Evolutionary conservation across 2,113 vertebrate genomes (phyloP).

Genomic region (Catharus bicknelli): DNA sequence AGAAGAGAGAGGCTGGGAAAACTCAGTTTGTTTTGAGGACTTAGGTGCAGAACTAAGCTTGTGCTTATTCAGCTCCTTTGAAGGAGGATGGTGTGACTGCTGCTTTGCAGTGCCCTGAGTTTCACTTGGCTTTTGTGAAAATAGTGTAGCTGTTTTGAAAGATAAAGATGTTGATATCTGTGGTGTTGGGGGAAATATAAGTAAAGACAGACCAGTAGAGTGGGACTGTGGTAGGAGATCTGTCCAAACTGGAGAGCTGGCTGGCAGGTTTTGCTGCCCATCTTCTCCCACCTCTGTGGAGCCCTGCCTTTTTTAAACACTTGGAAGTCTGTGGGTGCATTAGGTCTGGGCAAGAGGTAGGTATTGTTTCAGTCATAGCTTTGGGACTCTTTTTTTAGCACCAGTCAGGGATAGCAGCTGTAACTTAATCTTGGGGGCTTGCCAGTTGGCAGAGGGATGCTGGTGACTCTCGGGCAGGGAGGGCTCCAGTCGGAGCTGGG

Average conservation of each 20-base stretch:
- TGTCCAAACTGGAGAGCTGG: not conserved
- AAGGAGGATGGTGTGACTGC: not conserved
- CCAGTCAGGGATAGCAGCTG: not conserved
- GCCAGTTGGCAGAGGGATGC: conserved; percentile 11
- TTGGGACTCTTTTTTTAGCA: not conserved
- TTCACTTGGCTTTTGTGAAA: not conserved
- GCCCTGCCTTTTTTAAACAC: not conserved
- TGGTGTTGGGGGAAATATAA: not conserved
- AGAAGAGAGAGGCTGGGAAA: not conserved
- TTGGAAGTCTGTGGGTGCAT: not conserved
- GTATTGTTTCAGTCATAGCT: not conserved
- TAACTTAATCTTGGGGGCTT: not conserved
- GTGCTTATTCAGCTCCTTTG: not conserved
- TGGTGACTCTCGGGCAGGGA: not conserved
- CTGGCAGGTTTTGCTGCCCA: not conserved
- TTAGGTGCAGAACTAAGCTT: not conserved
- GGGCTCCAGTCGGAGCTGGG: not conserved
- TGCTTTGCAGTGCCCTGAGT: not conserved
- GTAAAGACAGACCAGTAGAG: not conserved
- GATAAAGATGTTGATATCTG: not conserved
- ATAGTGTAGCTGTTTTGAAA: not conserved
- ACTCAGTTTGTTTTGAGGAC: not conserved
- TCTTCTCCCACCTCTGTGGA: not conserved
- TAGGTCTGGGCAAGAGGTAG: not conserved
- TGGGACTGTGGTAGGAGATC: not conserved